Evolutionary conservation across 2,888 invertebrate species (phyloP).

Genomic region (Ectemnius continuus): DNA sequence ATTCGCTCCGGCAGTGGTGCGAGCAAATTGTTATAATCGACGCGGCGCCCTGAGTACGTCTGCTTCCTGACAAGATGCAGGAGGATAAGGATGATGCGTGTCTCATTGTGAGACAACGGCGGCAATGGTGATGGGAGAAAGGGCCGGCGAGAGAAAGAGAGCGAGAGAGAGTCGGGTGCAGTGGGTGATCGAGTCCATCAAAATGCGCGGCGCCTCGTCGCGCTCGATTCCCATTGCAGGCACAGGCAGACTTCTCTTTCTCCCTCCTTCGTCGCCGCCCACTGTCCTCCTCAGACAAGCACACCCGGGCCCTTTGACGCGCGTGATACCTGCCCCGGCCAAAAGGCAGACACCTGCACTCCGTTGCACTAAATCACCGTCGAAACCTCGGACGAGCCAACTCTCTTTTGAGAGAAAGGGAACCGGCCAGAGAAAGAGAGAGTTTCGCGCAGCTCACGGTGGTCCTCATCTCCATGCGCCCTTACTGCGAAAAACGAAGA

Average conservation of each 20-base stretch:
- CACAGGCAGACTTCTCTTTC: slow-evolving; percentile 16
- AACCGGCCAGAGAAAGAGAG: neutral
- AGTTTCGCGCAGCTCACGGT: slow-evolving; percentile 52
- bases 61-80: slow-evolving; percentile 79
- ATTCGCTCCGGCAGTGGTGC: slow-evolving; percentile 51
- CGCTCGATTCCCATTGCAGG: slow-evolving; percentile 50
- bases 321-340: slow-evolving; percentile 49
- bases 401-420: no score
- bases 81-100: slow-evolving; percentile 74
- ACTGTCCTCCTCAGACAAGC: neutral
- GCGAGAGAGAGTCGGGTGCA: slow-evolving; percentile 26
- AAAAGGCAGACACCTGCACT: slow-evolving; percentile 54
- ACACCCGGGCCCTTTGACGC: slow-evolving; percentile 41
- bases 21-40: slow-evolving; percentile 70
- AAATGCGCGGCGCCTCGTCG: slow-evolving; percentile 61
- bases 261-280: no score
- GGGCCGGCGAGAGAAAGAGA: neutral
- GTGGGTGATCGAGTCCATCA: slow-evolving; percentile 55
- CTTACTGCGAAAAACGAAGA: slow-evolving; percentile 39
- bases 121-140: slow-evolving; percentile 20
- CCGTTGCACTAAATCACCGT: slow-evolving; percentile 65
- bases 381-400: slow-evolving; percentile 43
- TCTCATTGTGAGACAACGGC: slow-evolving; percentile 66
- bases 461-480: slow-evolving; percentile 60
- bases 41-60: slow-evolving; percentile 63